These are phyloP conservation scores for Macaca fascicularis DNA, from an alignment of 2,113 vertebrate species.

Conservation along the genomic window DNA sequence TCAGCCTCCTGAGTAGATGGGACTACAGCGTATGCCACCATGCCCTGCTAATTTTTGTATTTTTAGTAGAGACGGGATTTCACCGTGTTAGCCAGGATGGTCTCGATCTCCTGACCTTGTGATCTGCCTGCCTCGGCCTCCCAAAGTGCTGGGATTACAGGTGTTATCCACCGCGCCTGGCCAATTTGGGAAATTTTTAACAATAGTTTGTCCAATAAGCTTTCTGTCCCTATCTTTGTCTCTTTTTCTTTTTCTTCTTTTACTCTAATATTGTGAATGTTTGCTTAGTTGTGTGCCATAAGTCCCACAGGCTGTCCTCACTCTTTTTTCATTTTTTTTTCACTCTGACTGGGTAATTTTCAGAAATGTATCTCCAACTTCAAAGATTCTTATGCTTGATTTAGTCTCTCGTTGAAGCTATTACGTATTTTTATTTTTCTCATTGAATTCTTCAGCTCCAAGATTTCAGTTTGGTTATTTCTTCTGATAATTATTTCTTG, in stretches of 20 bases:
- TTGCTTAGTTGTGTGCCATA: background rate
- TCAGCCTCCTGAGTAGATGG: no score
- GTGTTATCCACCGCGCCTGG: accelerated
- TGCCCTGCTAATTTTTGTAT: no score
- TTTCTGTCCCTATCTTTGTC: no score
- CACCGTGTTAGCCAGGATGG: no score
- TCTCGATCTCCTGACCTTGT: no score
- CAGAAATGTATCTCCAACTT: background rate
- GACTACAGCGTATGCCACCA: no score
- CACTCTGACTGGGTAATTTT: no score
- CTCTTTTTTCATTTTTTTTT: background rate
- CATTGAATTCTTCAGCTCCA: background rate
- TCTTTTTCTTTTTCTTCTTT: background rate
- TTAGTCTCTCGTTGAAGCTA: background rate
- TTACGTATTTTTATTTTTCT: background rate
- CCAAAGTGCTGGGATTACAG: no score
- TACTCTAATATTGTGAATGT: background rate
- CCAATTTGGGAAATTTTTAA: no score
- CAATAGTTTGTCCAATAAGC: no score
- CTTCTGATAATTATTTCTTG: background rate
- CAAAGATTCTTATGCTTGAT: background rate
- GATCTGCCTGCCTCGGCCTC: no score
- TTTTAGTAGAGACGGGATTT: no score
- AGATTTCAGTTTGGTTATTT: background rate
- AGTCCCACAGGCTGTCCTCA: background rate